A percentile compares a stretch with the other conserved stretches of the same genome.
These are phyloP conservation scores for Seriola rivoliana DNA, from an alignment of 2,113 vertebrate species.

Conservation along the genomic window DNA sequence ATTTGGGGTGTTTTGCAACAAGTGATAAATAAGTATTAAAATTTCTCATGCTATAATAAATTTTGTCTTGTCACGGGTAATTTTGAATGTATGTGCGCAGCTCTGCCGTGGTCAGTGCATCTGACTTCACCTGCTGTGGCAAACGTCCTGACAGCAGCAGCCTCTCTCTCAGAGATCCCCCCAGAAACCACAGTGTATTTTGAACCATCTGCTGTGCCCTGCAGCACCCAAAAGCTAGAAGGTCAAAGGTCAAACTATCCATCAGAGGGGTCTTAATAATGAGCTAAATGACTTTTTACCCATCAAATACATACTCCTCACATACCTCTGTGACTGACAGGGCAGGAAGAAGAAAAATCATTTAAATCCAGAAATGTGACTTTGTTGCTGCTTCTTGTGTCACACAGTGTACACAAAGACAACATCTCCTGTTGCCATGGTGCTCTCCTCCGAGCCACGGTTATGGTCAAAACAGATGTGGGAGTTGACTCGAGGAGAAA, in stretches of 20 bases:
- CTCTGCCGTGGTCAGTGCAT: not conserved
- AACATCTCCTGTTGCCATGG: conserved; percentile 57
- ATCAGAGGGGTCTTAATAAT: not conserved
- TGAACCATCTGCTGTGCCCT: not conserved
- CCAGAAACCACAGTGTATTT: not conserved
- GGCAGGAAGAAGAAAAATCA: not conserved
- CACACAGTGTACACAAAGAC: conserved; percentile 9
- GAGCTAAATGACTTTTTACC: no score
- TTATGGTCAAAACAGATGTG: conserved; percentile 41
- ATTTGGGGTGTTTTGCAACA: no score
- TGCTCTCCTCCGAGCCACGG: not conserved
- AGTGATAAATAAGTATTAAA: no score
- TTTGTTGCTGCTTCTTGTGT: conserved; percentile 13
- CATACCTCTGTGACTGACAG: no score
- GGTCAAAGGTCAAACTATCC: not conserved
- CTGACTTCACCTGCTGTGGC: no score
- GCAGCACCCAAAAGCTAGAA: not conserved
- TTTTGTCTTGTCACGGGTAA: not conserved
- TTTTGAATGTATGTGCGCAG: not conserved
- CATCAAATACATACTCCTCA: no score
- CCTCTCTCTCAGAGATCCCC: no score
- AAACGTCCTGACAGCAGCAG: no score
- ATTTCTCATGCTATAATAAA: not conserved
- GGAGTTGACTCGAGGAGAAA: conserved; percentile 34
- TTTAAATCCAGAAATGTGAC: not conserved